phyloP scores from a whole-genome alignment of 2,113 vertebrate genomes.

The Leptocoma aspasia region DNA sequence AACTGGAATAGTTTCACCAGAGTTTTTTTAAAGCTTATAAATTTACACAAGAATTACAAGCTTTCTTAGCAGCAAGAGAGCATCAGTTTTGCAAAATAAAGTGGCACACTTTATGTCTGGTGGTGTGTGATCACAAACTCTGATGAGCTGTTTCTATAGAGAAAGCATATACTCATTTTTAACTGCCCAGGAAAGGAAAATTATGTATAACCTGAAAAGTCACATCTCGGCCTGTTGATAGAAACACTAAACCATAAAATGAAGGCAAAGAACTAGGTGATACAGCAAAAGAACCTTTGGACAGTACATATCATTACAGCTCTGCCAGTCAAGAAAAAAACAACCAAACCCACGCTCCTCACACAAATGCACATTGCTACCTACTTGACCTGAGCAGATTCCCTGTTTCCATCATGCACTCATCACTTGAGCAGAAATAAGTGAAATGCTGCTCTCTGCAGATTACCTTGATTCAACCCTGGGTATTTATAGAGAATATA shows the following conservation, averaged over 20 bases:
- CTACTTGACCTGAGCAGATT: background rate
- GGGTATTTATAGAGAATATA: background rate
- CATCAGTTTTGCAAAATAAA: background rate
- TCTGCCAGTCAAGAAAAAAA: background rate
- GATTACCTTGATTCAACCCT: background rate
- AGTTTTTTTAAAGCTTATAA: background rate
- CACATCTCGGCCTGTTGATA: background rate
- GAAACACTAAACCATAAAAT: background rate
- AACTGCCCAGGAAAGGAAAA: background rate
- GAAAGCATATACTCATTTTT: background rate
- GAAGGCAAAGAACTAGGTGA: background rate
- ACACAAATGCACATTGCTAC: background rate
- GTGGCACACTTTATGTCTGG: background rate
- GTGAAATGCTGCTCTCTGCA: background rate
- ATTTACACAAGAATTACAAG: background rate
- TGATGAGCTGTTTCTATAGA: background rate
- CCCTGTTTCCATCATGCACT: background rate
- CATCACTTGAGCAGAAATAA: background rate
- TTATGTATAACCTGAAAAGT: background rate
- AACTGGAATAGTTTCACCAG: background rate
- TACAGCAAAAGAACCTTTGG: background rate
- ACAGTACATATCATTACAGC: background rate
- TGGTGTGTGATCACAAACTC: background rate
- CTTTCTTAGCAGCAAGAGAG: background rate
- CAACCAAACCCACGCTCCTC: background rate